phyloP scores from a whole-genome alignment of 2,888 invertebrate genomes.

The Alloscopus bannaensis region DNA sequence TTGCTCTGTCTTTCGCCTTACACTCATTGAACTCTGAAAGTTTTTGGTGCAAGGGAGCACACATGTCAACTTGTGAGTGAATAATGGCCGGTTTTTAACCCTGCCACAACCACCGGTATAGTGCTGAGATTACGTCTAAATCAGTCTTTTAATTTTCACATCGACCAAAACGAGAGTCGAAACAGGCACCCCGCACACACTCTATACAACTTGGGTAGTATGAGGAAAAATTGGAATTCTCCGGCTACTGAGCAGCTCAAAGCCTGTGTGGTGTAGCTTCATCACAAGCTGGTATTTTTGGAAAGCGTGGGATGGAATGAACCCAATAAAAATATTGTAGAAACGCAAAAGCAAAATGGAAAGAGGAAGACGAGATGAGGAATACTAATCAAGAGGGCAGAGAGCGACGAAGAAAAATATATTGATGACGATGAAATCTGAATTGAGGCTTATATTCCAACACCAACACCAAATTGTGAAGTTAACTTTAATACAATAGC shows the following conservation, averaged over 20 bases:
- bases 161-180: constrained; percentile 24
- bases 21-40: constrained; percentile 14
- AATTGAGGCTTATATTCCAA: no score
- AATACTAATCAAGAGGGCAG: constrained; percentile 57
- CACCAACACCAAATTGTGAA: no score
- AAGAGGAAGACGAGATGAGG: constrained; percentile 54
- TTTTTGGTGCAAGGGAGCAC: constrained; percentile 14
- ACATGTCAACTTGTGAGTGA: constrained; percentile 64
- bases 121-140: constrained; percentile 62
- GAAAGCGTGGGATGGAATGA: not conserved
- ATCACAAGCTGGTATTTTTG: no score
- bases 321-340: no score
- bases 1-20: constrained; percentile 14
- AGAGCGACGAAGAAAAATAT: not conserved
- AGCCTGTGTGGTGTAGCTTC: no score
- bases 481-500: no score
- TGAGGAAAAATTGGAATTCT: no score
- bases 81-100: constrained; percentile 65
- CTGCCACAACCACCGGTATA: constrained; percentile 14
- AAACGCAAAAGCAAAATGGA: constrained; percentile 35
- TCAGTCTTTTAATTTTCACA: constrained; percentile 62
- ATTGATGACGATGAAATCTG: no score
- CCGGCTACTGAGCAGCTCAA: no score
- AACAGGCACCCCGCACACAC: no score
- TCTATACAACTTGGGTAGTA: not conserved